Evolutionary conservation across 1,140 invertebrate genomes (phyloP), one percentile per base, ranked within the genome.

Genomic region (Drosophila elegans): DNA sequence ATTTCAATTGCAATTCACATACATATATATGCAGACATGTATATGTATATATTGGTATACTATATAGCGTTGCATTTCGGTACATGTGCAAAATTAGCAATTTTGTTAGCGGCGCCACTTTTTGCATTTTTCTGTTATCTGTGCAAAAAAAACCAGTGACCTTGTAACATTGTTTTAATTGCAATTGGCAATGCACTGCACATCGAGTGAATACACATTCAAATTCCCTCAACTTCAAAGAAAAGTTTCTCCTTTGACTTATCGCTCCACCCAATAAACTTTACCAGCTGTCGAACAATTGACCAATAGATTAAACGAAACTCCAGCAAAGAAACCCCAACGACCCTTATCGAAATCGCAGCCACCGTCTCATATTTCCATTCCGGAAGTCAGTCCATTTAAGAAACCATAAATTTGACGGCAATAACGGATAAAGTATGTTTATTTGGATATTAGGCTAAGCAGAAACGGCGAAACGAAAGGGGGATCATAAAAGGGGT

Each of bases 401-500:
- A 89, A 80, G 77, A 84, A 89, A 90, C 80, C 84, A 89, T 89
- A 89, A 89, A 89, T 89, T 90, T 63, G 59, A 80, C 80, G 73
- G 84, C 84, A 90, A 80, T 78, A 90, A 90, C 84, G 84, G 80
- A 88, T 88, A 88, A 89, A 90, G 84, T 89, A 90, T 89, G 85
- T 89, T 89, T 89, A 89, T 84, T 90, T 78, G 74, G 73, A 89
- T 89, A 89, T 89, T 90, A 89, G 66, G 84, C 84, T 80, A 89
- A 89, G 84, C 80, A 84, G 62, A 56, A 77, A 46, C n/a, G 16
- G 32, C 16, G 11, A 29, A 51, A 38, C 46, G 54, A 46, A 73
- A 64, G 44, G 27, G 29, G n/a, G 44, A 63, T 69, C 59, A 64
- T 57, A 76, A 83, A 88, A 89, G 80, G 83, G 84, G 80, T 89